phyloP scores from a whole-genome alignment of 1,140 invertebrate genomes.

The Panulirus ornatus region DNA sequence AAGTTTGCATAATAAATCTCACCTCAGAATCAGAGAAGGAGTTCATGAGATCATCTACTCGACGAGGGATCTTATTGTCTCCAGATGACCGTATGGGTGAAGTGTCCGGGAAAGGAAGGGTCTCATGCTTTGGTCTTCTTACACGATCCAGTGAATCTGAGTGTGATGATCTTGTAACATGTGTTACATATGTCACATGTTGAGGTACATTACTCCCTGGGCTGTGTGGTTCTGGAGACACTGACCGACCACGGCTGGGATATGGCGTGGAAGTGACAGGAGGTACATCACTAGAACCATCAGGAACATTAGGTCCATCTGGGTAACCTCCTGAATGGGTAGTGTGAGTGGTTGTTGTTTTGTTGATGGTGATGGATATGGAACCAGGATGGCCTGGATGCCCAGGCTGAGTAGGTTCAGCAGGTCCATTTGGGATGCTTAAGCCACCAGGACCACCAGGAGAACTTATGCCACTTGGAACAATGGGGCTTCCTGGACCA shows the following conservation, averaged over 20 bases:
- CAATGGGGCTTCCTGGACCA: constrained; percentile 3
- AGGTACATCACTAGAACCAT: constrained; percentile 50
- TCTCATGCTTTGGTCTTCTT: constrained; percentile 60
- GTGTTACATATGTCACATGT: constrained; percentile 52
- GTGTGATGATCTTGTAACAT: constrained; percentile 52
- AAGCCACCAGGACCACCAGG: constrained; percentile 20
- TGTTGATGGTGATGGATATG: constrained; percentile 73
- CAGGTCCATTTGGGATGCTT: constrained; percentile 72
- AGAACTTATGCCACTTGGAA: constrained; percentile 1
- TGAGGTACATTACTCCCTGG: constrained; percentile 23
- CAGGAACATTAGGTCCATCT: constrained; percentile 20
- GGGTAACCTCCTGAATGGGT: constrained; percentile 64
- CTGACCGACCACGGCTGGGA: constrained; percentile 61
- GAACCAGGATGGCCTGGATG: constrained; percentile 40
- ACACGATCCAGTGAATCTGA: constrained; percentile 74
- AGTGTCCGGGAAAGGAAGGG: constrained; percentile 74
- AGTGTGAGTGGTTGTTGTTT: constrained; percentile 66
- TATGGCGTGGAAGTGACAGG: constrained; percentile 75
- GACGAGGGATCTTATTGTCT: constrained; percentile 69
- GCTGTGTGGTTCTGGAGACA: constrained; percentile 50
- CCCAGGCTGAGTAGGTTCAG: constrained; percentile 59
- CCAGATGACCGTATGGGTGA: constrained; percentile 63
- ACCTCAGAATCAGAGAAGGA: constrained; percentile 74
- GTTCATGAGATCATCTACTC: constrained; percentile 74
- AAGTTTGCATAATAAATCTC: background rate